These are phyloP conservation scores for Pachliopta kotzebuea DNA, from an alignment of 2,888 invertebrate genomes.

Conservation along the genomic window DNA sequence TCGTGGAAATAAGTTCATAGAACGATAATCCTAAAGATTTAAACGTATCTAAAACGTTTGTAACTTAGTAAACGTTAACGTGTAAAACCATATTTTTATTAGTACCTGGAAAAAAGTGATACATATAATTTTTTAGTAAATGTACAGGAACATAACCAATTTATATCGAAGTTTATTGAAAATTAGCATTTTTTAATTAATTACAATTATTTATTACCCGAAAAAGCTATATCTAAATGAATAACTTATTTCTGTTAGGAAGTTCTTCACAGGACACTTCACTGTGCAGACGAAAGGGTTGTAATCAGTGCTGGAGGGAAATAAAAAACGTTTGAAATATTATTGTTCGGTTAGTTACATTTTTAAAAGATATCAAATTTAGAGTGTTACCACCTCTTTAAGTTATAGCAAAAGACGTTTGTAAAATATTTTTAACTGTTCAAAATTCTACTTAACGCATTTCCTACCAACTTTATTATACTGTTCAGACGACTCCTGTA, in stretches of 20 bases:
- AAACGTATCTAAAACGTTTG: too few relatives aligned
- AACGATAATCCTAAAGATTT: too few relatives aligned
- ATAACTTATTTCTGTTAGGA: not conserved
- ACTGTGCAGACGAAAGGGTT: not conserved
- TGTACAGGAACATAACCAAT: not conserved
- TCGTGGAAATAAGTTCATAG: too few relatives aligned
- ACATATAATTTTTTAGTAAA: too few relatives aligned
- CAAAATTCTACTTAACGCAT: not conserved
- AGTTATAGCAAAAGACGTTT: not conserved
- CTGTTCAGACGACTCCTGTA: not conserved
- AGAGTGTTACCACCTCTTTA: not conserved
- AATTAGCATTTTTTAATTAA: not conserved
- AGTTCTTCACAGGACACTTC: not conserved
- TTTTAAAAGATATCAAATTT: not conserved
- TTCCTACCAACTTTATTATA: not conserved
- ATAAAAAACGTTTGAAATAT: not conserved
- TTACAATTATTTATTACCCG: not conserved
- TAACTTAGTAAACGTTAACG: not conserved
- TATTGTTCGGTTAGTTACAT: not conserved
- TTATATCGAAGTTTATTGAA: not conserved
- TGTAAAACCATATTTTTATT: not conserved
- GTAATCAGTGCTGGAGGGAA: too few relatives aligned
- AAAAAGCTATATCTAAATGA: not conserved
- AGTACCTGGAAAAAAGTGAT: slow-evolving; percentile 5
- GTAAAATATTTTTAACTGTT: not conserved